These are phyloP conservation scores for Eilema caniola DNA, from an alignment of 2,888 invertebrate genomes.

Conservation along the genomic window DNA sequence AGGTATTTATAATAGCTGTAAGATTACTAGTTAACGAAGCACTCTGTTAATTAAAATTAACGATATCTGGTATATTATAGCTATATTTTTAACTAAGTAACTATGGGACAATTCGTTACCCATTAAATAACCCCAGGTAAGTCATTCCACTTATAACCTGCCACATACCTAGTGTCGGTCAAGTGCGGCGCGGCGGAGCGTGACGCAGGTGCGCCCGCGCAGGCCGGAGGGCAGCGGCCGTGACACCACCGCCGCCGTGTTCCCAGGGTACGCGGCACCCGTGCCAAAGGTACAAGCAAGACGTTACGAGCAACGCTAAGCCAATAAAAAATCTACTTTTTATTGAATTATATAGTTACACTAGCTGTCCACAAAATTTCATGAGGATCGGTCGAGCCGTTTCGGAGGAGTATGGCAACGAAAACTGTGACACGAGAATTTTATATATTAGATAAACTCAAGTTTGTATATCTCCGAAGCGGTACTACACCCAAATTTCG, in stretches of 20 bases:
- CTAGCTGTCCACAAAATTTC: too few relatives aligned
- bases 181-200: constrained; percentile 49
- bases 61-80: too few relatives aligned
- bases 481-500: too few relatives aligned
- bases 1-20: too few relatives aligned
- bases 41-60: too few relatives aligned
- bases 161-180: constrained; percentile 38
- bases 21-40: too few relatives aligned
- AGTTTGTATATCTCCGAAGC: too few relatives aligned
- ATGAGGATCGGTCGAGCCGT: too few relatives aligned
- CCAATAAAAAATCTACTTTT: neutral
- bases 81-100: neutral
- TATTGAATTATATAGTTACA: neutral
- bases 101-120: neutral
- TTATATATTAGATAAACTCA: too few relatives aligned
- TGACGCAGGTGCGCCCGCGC: constrained; percentile 60
- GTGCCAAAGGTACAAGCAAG: constrained; percentile 8
- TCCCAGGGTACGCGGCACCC: constrained; percentile 40
- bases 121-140: constrained; percentile 5
- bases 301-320: too few relatives aligned
- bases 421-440: too few relatives aligned
- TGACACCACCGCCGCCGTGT: constrained; percentile 33
- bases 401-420: too few relatives aligned
- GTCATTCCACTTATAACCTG: constrained; percentile 22
- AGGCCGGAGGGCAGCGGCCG: constrained; percentile 53